These are phyloP conservation scores for Pocillopora verrucosa DNA, from an alignment of 64 coral and sea anemone genomes.

Conservation along the genomic window DNA sequence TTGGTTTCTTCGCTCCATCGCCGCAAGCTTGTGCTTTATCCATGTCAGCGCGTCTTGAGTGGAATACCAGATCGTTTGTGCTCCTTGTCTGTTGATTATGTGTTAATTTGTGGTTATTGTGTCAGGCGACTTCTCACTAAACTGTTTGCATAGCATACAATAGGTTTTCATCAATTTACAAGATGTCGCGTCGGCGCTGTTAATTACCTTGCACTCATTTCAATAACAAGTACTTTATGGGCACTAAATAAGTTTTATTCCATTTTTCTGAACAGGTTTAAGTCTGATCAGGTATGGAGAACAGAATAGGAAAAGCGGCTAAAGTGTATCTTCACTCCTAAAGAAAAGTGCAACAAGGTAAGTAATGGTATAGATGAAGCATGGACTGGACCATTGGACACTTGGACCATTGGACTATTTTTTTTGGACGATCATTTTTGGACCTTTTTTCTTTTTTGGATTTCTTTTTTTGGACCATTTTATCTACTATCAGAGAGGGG, in stretches of 20 bases:
- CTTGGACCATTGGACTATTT: too few species aligned
- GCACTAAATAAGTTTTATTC: not conserved
- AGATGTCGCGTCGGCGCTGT: not conserved
- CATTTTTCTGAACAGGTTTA: not conserved
- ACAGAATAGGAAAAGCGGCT: too few species aligned
- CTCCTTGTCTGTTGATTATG: not conserved
- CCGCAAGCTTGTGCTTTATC: not conserved
- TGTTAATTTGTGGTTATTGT: slow-evolving; percentile 23
- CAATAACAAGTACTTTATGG: not conserved
- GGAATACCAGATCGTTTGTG: not conserved
- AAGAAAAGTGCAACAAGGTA: too few species aligned
- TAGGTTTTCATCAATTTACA: not conserved
- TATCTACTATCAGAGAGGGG: too few species aligned
- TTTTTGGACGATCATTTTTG: too few species aligned
- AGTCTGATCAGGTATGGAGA: too few species aligned
- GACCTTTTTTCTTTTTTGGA: too few species aligned
- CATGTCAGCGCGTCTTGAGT: not conserved
- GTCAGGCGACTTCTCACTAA: not conserved
- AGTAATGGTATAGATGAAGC: too few species aligned
- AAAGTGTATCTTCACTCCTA: too few species aligned
- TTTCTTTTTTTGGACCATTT: too few species aligned
- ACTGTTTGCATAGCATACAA: slow-evolving; percentile 25
- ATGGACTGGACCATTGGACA: too few species aligned
- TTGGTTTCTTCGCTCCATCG: slow-evolving; percentile 18
- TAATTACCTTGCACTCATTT: not conserved